Conservation (phyloP, 1,140 invertebrate genomes). For the Achroia grisella region DNA sequence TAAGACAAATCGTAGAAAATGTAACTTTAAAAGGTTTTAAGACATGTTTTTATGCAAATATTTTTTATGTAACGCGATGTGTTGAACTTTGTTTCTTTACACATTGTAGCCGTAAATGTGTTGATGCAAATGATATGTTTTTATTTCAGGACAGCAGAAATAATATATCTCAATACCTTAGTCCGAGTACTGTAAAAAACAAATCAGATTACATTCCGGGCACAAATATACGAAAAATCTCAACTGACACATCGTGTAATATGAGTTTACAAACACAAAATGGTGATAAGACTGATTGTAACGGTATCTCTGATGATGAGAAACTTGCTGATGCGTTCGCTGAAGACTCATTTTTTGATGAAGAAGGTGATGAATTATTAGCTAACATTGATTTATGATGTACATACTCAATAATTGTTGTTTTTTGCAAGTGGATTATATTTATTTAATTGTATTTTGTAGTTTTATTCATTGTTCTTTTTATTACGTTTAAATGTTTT, state of each 20-base stretch:
- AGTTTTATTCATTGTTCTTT: neutral
- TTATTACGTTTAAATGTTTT: no score
- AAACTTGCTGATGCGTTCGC: slow-evolving; percentile 6
- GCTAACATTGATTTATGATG: slow-evolving; percentile 60
- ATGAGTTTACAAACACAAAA: neutral
- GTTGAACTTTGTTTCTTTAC: no score
- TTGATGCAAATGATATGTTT: no score
- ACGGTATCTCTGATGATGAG: neutral
- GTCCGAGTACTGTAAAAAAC: slow-evolving; percentile 31
- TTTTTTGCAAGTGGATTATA: neutral
- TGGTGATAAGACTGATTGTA: slow-evolving; percentile 1
- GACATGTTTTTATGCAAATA: no score
- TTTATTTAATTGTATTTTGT: neutral
- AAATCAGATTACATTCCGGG: slow-evolving; percentile 56
- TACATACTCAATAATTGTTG: neutral
- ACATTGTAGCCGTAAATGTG: no score
- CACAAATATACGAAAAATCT: slow-evolving; percentile 56
- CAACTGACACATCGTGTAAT: neutral
- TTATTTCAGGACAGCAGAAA: slow-evolving; percentile 46
- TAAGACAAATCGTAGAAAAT: no score
- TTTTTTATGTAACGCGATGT: no score
- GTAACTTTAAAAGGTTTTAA: no score
- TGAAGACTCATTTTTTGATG: slow-evolving; percentile 44
- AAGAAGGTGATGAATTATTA: slow-evolving; percentile 61
- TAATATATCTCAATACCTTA: slow-evolving; percentile 45